These are phyloP conservation scores for Alectura lathami DNA, from an alignment of 2,113 vertebrate genomes.

Conservation along the genomic window DNA sequence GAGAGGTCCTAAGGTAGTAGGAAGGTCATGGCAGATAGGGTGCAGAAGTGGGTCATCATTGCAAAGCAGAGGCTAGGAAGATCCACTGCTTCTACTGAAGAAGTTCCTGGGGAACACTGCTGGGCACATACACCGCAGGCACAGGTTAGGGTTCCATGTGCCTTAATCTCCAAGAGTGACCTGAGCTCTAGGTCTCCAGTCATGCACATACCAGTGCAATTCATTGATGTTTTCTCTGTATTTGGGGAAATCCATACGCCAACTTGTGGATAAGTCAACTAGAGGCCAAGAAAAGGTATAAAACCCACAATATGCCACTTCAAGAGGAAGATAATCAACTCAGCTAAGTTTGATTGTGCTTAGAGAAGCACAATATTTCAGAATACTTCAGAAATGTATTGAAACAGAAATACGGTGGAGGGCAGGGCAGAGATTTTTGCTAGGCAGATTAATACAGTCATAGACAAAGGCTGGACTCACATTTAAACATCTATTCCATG, in stretches of 20 bases:
- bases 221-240: not conserved
- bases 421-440: not conserved
- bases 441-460: not conserved
- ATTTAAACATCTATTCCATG: not conserved
- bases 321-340: not conserved
- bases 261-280: not conserved
- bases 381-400: not conserved
- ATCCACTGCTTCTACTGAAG: not conserved
- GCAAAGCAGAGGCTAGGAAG: not conserved
- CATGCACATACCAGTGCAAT: not conserved
- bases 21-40: not conserved
- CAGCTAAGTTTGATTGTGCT: not conserved
- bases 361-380: not conserved
- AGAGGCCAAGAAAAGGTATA: not conserved
- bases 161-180: not conserved
- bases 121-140: not conserved
- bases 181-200: not conserved
- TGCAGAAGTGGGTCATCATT: not conserved
- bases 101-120: not conserved
- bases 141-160: not conserved
- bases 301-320: not conserved
- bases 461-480: not conserved
- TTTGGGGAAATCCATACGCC: rapidly evolving
- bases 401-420: not conserved
- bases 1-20: not conserved